These are phyloP conservation scores for Melitaea cinxia DNA, from an alignment of 1,140 invertebrate species.

Conservation along the genomic window DNA sequence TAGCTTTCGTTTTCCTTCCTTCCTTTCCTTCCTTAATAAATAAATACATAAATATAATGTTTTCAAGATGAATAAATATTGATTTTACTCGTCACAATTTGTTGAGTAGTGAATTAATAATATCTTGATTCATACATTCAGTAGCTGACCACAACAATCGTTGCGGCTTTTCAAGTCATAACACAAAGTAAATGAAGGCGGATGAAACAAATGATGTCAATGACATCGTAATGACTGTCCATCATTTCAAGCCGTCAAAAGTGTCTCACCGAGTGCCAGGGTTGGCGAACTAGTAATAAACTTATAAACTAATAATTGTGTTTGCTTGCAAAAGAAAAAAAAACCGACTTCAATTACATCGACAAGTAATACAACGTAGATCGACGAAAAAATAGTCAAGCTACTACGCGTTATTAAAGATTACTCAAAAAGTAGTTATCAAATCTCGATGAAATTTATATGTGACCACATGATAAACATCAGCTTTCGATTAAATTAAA, in stretches of 20 bases:
- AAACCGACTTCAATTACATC: too few species aligned
- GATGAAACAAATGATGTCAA: conserved; percentile 70
- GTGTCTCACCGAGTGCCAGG: conserved; percentile 55
- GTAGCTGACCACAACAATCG: conserved; percentile 54
- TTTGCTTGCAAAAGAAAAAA: too few species aligned
- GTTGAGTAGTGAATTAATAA: conserved; percentile 30
- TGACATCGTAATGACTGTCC: conserved; percentile 71
- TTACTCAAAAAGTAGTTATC: too few species aligned
- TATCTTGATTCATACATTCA: conserved; percentile 38
- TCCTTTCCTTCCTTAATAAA: too few species aligned
- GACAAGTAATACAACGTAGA: too few species aligned
- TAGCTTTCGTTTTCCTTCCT: too few species aligned
- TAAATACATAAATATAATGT: not conserved
- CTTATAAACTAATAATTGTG: too few species aligned
- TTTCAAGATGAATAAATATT: conserved; percentile 13
- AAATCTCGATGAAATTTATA: too few species aligned
- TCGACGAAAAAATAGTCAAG: too few species aligned
- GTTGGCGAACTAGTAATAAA: conserved; percentile 28
- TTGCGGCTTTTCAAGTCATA: conserved; percentile 50
- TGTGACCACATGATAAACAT: too few species aligned
- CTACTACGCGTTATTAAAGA: too few species aligned
- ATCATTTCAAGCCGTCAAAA: conserved; percentile 66
- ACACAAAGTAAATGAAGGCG: conserved; percentile 52
- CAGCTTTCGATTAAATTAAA: too few species aligned
- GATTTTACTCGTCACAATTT: conserved; percentile 1